Conservation (phyloP, 2,797 vertebrate species). For the Molossus molossus region DNA sequence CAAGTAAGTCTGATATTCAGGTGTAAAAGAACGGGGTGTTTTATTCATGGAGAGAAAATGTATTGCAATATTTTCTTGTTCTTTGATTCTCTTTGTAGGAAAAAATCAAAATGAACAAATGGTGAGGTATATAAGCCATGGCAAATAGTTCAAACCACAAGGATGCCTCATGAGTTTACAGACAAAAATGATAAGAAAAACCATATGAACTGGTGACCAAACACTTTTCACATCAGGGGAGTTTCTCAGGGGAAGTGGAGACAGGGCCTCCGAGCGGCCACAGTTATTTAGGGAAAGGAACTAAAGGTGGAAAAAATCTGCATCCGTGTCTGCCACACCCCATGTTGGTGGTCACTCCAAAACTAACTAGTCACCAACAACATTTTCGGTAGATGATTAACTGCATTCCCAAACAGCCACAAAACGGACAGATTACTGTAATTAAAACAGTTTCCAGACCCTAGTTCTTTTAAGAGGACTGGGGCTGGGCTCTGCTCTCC, state of each 20-base stretch:
- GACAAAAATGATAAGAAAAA: slow-evolving; percentile 70
- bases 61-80: slow-evolving; percentile 8
- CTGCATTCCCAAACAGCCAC: slow-evolving; percentile 70
- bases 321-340: background rate
- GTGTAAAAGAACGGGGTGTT: slow-evolving; percentile 53
- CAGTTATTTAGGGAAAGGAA: slow-evolving; percentile 80
- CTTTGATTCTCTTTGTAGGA: slow-evolving; percentile 53
- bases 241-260: slow-evolving; percentile 74
- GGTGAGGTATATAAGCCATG: slow-evolving; percentile 64
- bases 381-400: slow-evolving; percentile 79
- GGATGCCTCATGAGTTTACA: slow-evolving; percentile 69
- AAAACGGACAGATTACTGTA: slow-evolving; percentile 70
- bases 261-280: slow-evolving; percentile 65
- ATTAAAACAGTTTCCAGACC: slow-evolving; percentile 64
- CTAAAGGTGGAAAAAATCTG: slow-evolving; percentile 79
- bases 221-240: slow-evolving; percentile 84
- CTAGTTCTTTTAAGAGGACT: slow-evolving; percentile 42
- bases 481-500: slow-evolving; percentile 62
- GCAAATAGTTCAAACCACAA: slow-evolving; percentile 74
- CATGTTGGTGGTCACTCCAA: slow-evolving; percentile 65
- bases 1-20: slow-evolving; percentile 63
- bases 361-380: slow-evolving; percentile 54
- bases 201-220: slow-evolving; percentile 69
- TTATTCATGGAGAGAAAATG: slow-evolving; percentile 29
- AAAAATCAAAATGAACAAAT: slow-evolving; percentile 66